phyloP scores from a whole-genome alignment of 2,888 invertebrate species.

The Microchrysa polita region DNA sequence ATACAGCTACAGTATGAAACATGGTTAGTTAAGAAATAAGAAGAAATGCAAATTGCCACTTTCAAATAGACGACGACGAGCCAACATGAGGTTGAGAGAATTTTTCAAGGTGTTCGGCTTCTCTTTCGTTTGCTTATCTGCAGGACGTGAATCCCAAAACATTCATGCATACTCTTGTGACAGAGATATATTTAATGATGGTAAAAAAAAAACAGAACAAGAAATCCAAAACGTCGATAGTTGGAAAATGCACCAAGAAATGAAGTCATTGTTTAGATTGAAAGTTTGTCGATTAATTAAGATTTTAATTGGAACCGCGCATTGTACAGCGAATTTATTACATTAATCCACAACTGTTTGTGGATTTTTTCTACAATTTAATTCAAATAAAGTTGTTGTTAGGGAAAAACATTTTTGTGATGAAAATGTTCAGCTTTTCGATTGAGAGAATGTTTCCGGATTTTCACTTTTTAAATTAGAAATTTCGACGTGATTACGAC shows the following conservation, averaged over 20 bases:
- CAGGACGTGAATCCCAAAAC: too few species aligned
- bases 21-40: not conserved
- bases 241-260: not conserved
- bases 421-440: not conserved
- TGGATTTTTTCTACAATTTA: not conserved
- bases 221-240: not conserved
- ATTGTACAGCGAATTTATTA: not conserved
- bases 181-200: not conserved
- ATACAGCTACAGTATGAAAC: too few species aligned
- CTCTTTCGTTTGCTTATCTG: not conserved
- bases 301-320: conserved; percentile 25
- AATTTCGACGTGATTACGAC: too few species aligned
- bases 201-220: too few species aligned
- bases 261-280: conserved; percentile 26
- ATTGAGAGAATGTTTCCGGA: not conserved
- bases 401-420: not conserved
- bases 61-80: conserved; percentile 30
- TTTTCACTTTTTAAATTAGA: not conserved
- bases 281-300: not conserved
- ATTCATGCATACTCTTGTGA: not conserved
- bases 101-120: conserved; percentile 11
- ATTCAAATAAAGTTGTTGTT: not conserved
- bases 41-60: conserved; percentile 42
- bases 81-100: not conserved
- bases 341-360: not conserved